Evolutionary conservation across 2,888 invertebrate species (phyloP).

Genomic region (Zootermopsis nevadensis): DNA sequence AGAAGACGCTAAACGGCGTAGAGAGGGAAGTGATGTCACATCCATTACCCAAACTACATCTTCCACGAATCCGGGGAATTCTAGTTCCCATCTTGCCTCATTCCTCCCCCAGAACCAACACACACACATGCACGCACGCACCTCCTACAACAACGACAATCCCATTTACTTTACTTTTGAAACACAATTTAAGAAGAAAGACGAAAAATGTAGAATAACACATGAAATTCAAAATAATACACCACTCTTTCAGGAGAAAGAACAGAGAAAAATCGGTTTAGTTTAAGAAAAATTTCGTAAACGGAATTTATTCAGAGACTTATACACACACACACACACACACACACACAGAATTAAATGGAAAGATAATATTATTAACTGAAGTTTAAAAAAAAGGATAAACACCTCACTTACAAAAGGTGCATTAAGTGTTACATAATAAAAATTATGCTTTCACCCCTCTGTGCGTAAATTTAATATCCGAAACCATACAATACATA

Average conservation of each 20-base stretch:
- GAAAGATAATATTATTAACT: too few relatives aligned
- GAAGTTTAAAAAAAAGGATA: too few relatives aligned
- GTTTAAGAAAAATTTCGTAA: too few relatives aligned
- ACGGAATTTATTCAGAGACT: too few relatives aligned
- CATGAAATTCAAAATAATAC: not conserved
- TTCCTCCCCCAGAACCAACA: not conserved
- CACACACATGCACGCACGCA: not conserved
- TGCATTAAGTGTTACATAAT: too few relatives aligned
- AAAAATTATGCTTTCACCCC: too few relatives aligned
- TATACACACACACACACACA: too few relatives aligned
- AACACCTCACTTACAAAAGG: too few relatives aligned
- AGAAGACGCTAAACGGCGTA: conserved; percentile 32
- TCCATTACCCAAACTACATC: conserved; percentile 29
- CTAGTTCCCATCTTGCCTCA: not conserved
- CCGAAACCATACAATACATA: too few relatives aligned
- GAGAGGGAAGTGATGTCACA: conserved; percentile 13
- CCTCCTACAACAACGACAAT: not conserved
- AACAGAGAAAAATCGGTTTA: not conserved
- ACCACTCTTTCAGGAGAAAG: not conserved
- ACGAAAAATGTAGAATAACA: not conserved
- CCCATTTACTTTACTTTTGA: not conserved
- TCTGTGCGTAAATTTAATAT: too few relatives aligned
- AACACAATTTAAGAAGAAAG: not conserved
- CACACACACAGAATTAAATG: too few relatives aligned
- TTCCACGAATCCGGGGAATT: conserved; percentile 11